Evolutionary conservation across 2,888 invertebrate species (phyloP), one percentile per base, ranked within the genome.

Genomic region (Idaea dimidiata): DNA sequence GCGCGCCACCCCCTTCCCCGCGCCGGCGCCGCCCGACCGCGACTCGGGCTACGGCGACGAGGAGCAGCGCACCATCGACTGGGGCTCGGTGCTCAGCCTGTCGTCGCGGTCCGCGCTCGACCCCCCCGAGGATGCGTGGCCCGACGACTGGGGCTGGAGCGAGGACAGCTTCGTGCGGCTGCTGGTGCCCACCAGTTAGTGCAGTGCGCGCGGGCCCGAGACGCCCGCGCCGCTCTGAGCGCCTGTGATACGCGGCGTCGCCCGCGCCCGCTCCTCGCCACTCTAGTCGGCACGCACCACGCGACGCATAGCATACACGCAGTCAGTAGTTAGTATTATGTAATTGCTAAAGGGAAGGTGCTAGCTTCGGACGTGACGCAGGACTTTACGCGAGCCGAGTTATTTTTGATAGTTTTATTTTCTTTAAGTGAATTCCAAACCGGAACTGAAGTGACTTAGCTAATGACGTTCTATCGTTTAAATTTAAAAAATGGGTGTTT

Each of bases 21-120:
- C 80, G 81, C 91, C 86, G 69, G 84, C 88, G 62, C 82, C 86
- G 73, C 93, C 93, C 70, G 96, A 96, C 83, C 94, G 94, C 60
- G 96, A 96, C 84, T 96, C 96, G 17, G 96, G 96, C 72, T 95
- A 95, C 84, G 96, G 96, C 76, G 96, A 96, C 86, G 95, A 95
- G 77, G 96, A 96, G 84, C 94, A 95, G 82, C 94, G 96, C 74
- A 95, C 96, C 76, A 97, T 97, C 87, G 97, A 97, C 91, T 97
- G 97, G 97, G 97, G 97, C 84, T 97, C 97, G 60, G 97, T 97
- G 77, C 94, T 97, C 71, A 97, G 96, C 82, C 94, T 97, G 59
- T 96, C 97, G 74, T 96, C 96, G 72, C 97, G 97, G 81, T 97
- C 97, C 66, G 97, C 97, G 82, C 93, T 97, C 63, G 97, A 97